Percentiles rank a stretch among this genome's conserved stretches.
Conservation (phyloP, 2,888 invertebrate species). For the Uloborus plumipes region DNA sequence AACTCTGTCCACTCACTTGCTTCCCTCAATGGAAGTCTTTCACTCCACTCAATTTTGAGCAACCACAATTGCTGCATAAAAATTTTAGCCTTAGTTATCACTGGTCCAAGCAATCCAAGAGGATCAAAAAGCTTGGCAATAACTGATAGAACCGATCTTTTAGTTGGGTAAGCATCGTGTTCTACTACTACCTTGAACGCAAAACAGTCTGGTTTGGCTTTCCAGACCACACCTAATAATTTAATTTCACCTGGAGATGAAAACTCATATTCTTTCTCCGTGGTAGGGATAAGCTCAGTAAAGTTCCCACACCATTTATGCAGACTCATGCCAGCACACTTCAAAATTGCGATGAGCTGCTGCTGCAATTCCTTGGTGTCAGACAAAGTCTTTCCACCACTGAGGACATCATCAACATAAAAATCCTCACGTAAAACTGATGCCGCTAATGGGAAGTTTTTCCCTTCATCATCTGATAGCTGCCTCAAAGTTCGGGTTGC, state of each 20-base stretch:
- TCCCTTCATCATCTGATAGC: conserved; percentile 61
- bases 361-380: too few relatives aligned
- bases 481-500: conserved; percentile 68
- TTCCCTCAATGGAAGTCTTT: not conserved
- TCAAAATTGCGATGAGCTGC: too few relatives aligned
- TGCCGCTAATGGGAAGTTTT: too few relatives aligned
- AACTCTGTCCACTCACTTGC: conserved; percentile 14
- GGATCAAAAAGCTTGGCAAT: conserved; percentile 10
- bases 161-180: not conserved
- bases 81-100: conserved; percentile 21
- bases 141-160: conserved; percentile 16
- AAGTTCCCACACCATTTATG: too few relatives aligned
- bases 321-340: too few relatives aligned
- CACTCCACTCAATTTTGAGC: conserved; percentile 15
- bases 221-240: not conserved
- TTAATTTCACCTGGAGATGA: conserved; percentile 2
- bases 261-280: conserved; percentile 8
- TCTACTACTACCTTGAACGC: too few relatives aligned
- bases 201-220: not conserved
- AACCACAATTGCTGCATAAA: conserved; percentile 19
- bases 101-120: conserved; percentile 12
- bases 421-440: too few relatives aligned
- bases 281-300: not conserved
- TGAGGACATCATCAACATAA: too few relatives aligned
- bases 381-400: too few relatives aligned